Base-by-base conservation (phyloP, 2,797 vertebrate species). In the Knipowitschia caucasica region DNA sequence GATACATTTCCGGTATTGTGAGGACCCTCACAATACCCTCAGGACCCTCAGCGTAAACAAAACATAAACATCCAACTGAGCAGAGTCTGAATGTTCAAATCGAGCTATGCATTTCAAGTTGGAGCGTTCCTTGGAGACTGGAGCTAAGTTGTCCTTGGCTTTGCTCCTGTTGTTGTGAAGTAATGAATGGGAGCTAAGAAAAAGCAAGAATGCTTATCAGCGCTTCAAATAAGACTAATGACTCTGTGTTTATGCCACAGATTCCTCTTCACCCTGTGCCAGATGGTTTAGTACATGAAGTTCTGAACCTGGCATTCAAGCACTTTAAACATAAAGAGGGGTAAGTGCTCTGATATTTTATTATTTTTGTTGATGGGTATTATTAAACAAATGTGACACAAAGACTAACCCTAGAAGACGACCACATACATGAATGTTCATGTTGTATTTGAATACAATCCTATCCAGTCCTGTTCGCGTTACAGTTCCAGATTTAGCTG, bases 261-360 rank as follows among this genome's bases (percentile, higher is more conserved):
- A 99, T 99, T 92, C 97, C 97, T 89, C 94, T 99, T 91, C 97
- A 99, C 91, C 97, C 97, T 79, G 97, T 99, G 88, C 97, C 97
- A 86, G 97, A 99, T 87, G 92, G 92, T 88, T 94, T 98, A 92
- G 94, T 99, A 90, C 96, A 99, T 56, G 97, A 99, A 93, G 97
- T 99, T 89, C 93, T 99, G 77, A 99, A 96, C 89, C 92, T 99
- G 93, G 96, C 97, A 88, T 99, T 99, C 88, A 99, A 99, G 95
- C 97, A 99, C 96, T 99, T 99, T 98, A 99, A 99, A 94, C 96
- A 99, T 85, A 98, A 96, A 92, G 97, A 99, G 93, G 97, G 97
- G 97, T 98, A 87, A 96, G 93, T 89, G n/a, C 2, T 39, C 10
- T 18, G 38, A 30, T 35, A 42, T 17, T 35, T 31, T 34, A 43